Conservation (phyloP, 2,888 invertebrate genomes). For the Aleiodes testaceus region DNA sequence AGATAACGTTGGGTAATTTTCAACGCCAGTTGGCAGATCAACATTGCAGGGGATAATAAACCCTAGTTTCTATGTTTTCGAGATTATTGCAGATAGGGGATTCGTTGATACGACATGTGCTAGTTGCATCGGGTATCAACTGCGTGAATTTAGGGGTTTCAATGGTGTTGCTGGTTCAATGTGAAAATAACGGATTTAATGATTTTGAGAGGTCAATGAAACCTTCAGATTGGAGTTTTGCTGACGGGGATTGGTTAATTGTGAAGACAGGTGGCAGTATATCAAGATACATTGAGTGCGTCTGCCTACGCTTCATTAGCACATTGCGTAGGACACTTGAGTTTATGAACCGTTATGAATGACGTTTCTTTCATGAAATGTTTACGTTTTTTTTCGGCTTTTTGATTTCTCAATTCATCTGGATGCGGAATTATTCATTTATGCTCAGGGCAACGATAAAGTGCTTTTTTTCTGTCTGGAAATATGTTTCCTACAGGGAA, state of each 20-base stretch:
- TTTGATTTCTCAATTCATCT: background rate
- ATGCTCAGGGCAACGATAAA: background rate
- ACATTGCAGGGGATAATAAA: background rate
- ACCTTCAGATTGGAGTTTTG: slow-evolving; percentile 16
- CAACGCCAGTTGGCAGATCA: slow-evolving; percentile 21
- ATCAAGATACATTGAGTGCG: slow-evolving; percentile 50
- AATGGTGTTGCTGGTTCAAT: background rate
- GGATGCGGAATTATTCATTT: slow-evolving; percentile 3
- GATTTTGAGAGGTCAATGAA: too few species aligned
- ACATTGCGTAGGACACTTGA: slow-evolving; percentile 53
- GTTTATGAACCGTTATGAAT: background rate
- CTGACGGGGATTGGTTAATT: slow-evolving; percentile 42
- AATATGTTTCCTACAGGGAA: background rate
- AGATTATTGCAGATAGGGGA: background rate
- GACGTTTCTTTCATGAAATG: background rate
- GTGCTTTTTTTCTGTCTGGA: background rate
- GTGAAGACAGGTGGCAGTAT: slow-evolving; percentile 43
- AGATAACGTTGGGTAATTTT: slow-evolving; percentile 5
- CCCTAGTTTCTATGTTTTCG: slow-evolving; percentile 1
- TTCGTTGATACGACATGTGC: slow-evolving; percentile 12
- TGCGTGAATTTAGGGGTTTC: slow-evolving; percentile 19
- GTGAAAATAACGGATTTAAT: too few species aligned
- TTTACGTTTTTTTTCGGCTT: background rate
- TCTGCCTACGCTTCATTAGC: slow-evolving; percentile 58
- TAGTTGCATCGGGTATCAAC: background rate